Evolutionary conservation across 2,113 vertebrate species (phyloP).

Genomic region (Perognathus longimembris): DNA sequence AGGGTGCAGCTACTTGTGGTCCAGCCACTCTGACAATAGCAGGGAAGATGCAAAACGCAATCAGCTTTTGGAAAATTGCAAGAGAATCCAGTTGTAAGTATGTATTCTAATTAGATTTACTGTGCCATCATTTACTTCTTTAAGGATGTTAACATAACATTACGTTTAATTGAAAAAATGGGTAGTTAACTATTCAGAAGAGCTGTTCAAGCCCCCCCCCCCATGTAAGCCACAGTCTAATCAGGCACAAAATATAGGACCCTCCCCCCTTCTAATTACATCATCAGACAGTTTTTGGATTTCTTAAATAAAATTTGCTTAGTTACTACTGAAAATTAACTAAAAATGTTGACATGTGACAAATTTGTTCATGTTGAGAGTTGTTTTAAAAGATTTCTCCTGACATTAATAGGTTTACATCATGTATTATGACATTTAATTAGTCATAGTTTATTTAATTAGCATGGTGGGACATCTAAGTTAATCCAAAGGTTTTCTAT

Average conservation of each 20-base stretch:
- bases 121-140: constrained; percentile 75
- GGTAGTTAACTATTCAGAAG: constrained; percentile 74
- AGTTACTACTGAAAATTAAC: constrained; percentile 70
- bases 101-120: constrained; percentile 83
- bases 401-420: constrained; percentile 87
- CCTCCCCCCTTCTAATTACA: constrained; percentile 9
- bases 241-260: constrained; percentile 71
- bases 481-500: constrained; percentile 85
- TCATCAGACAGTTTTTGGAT: constrained; percentile 58
- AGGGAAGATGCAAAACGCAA: constrained; percentile 83
- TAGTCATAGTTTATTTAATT: constrained; percentile 89
- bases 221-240: constrained; percentile 57
- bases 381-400: constrained; percentile 82
- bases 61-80: constrained; percentile 84
- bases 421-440: constrained; percentile 87
- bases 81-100: constrained; percentile 84
- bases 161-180: constrained; percentile 80
- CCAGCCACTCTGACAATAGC: constrained; percentile 83
- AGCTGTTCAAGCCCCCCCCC: constrained; percentile 66
- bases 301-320: constrained; percentile 80
- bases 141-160: constrained; percentile 82
- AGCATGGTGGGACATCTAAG: constrained; percentile 83
- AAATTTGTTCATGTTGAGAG: constrained; percentile 84
- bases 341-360: constrained; percentile 84
- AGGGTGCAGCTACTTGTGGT: constrained; percentile 88